These are phyloP conservation scores for Empis livida DNA, from an alignment of 2,888 invertebrate genomes.

Conservation along the genomic window DNA sequence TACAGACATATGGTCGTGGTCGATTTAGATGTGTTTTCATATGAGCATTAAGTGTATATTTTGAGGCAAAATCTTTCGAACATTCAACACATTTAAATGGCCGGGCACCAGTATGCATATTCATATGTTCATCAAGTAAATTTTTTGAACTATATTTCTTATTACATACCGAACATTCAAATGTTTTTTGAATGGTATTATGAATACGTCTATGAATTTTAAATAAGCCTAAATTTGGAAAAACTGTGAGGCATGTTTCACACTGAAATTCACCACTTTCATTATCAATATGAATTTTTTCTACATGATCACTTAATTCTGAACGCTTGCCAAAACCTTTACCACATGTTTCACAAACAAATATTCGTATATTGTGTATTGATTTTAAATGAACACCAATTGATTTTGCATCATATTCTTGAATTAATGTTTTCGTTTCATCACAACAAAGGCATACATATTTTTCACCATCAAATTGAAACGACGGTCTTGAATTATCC, in stretches of 20 bases:
- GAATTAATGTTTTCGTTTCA: constrained; percentile 3
- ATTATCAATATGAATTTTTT: constrained; percentile 43
- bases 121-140: constrained; percentile 57
- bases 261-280: constrained; percentile 52
- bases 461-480: background rate
- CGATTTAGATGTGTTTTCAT: constrained; percentile 55
- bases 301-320: constrained; percentile 49
- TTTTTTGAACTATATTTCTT: constrained; percentile 57
- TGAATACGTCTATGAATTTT: constrained; percentile 52
- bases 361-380: constrained; percentile 48
- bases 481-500: constrained; percentile 5
- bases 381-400: constrained; percentile 49
- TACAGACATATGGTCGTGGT: constrained; percentile 56
- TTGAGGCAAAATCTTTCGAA: constrained; percentile 62
- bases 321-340: constrained; percentile 45
- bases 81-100: constrained; percentile 55
- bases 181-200: constrained; percentile 46
- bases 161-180: constrained; percentile 51
- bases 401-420: constrained; percentile 41
- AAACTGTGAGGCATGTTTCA: constrained; percentile 48
- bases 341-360: constrained; percentile 59
- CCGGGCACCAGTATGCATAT: constrained; percentile 52
- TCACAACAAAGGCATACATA: background rate
- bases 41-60: constrained; percentile 65
- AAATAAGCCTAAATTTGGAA: constrained; percentile 45